Evolutionary conservation across 2,888 invertebrate species (phyloP).

Genomic region (Heliconius charithonia): DNA sequence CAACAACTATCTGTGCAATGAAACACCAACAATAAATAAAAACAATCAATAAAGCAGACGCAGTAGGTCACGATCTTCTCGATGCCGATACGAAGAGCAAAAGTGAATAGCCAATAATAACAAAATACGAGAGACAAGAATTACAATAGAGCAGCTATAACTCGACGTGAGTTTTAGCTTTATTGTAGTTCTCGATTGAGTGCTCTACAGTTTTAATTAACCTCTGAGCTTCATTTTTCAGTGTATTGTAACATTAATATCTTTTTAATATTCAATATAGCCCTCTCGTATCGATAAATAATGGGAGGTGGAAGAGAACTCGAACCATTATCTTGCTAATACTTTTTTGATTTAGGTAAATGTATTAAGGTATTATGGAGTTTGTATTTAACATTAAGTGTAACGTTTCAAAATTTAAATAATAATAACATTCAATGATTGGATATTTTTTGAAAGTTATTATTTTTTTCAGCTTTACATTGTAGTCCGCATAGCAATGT

Average conservation of each 20-base stretch:
- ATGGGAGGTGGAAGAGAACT: conserved; percentile 24
- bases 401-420: no score
- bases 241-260: conserved; percentile 38
- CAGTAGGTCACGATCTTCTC: conserved; percentile 23
- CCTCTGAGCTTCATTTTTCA: conserved; percentile 33
- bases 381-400: not conserved
- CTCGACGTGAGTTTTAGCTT: conserved; percentile 12
- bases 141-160: conserved; percentile 20
- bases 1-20: not conserved
- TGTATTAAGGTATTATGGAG: not conserved
- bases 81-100: conserved; percentile 21
- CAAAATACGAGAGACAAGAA: conserved; percentile 18
- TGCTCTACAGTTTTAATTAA: conserved; percentile 41
- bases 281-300: conserved; percentile 29
- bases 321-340: conserved; percentile 29
- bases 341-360: conserved; percentile 15
- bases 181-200: conserved; percentile 26
- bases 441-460: no score
- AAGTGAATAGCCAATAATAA: conserved; percentile 29
- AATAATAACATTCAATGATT: not conserved
- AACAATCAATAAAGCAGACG: conserved; percentile 10
- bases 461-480: no score
- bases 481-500: no score
- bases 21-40: conserved; percentile 15
- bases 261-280: conserved; percentile 41